phyloP scores from a whole-genome alignment of 2,888 invertebrate genomes.

The Steromphala cineraria region DNA sequence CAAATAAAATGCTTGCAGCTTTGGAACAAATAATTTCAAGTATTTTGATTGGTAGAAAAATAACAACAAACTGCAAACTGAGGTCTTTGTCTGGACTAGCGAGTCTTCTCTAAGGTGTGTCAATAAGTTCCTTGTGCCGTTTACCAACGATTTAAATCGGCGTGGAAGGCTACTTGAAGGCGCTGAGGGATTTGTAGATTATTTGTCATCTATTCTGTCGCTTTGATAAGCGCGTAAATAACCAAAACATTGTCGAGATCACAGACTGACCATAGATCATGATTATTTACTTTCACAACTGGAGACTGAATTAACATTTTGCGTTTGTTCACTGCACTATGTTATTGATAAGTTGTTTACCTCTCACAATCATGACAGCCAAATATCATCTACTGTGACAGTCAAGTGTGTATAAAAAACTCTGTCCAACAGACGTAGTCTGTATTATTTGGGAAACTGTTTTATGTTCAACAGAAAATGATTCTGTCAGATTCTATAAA shows the following conservation, averaged over 20 bases:
- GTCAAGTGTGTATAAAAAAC: too few relatives aligned
- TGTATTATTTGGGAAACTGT: too few relatives aligned
- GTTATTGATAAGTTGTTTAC: too few relatives aligned
- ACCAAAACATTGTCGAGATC: not conserved
- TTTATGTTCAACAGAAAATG: too few relatives aligned
- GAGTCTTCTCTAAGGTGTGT: not conserved
- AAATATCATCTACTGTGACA: too few relatives aligned
- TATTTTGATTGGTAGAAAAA: slow-evolving; percentile 21
- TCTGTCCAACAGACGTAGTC: too few relatives aligned
- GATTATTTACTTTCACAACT: too few relatives aligned
- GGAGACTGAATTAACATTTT: too few relatives aligned
- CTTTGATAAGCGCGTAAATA: not conserved
- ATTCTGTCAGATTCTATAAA: too few relatives aligned
- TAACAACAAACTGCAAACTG: slow-evolving; percentile 20
- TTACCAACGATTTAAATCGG: not conserved
- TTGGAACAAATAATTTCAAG: slow-evolving; percentile 6
- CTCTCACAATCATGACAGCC: too few relatives aligned
- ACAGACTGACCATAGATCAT: too few relatives aligned
- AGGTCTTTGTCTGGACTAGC: slow-evolving; percentile 13
- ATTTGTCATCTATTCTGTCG: not conserved
- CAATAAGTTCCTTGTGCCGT: slow-evolving; percentile 14
- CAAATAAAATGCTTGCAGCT: slow-evolving; percentile 9
- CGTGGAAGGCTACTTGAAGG: not conserved
- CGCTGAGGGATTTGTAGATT: not conserved
- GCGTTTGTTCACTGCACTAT: too few relatives aligned